Evolutionary conservation across 2,113 vertebrate species (phyloP).

Genomic region (Indri indri): DNA sequence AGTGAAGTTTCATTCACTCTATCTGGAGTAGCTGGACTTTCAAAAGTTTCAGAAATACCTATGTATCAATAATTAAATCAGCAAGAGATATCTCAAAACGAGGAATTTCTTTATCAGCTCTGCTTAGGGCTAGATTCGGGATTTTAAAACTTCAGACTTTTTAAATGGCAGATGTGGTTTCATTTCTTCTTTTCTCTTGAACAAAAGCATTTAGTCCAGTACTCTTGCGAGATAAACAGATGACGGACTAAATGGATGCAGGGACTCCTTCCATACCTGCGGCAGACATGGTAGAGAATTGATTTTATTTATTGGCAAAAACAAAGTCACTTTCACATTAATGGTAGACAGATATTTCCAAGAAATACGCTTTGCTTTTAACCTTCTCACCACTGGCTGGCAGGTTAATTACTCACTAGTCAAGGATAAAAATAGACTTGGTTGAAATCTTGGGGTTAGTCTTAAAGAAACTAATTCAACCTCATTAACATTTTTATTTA

Average conservation of each 20-base stretch:
- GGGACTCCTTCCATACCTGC: not conserved
- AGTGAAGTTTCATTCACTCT: not conserved
- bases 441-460: not conserved
- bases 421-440: not conserved
- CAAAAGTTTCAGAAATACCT: not conserved
- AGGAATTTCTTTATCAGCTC: not conserved
- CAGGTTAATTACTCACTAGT: not conserved
- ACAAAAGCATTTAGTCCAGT: conserved; percentile 25
- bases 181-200: conserved; percentile 22
- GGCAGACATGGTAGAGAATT: not conserved
- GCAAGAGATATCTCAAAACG: not conserved
- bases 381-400: not conserved
- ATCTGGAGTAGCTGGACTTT: not conserved
- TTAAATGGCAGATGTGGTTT: not conserved
- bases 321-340: conserved; percentile 36
- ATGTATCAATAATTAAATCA: not conserved
- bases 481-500: conserved; percentile 46
- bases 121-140: not conserved
- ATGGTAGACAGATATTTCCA: conserved; percentile 23
- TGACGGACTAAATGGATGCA: conserved; percentile 50
- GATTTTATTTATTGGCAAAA: conserved; percentile 63
- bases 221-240: conserved; percentile 15
- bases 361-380: conserved; percentile 54
- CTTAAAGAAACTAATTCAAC: not conserved
- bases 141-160: not conserved